These are phyloP conservation scores for Latrodectus geometricus DNA, from an alignment of 1,140 invertebrate genomes.

Conservation along the genomic window DNA sequence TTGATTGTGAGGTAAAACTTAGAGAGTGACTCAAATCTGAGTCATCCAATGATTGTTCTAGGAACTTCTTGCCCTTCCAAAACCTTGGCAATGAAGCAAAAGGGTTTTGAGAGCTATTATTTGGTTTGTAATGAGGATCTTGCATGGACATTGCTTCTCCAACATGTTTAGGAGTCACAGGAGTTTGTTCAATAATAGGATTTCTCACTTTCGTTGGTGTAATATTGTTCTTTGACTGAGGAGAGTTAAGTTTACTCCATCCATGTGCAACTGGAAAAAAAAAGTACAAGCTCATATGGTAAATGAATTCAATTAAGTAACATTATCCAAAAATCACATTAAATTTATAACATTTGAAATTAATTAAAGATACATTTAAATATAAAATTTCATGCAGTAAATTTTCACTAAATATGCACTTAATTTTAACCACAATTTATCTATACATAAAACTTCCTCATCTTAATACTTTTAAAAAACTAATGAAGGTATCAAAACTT, in stretches of 20 bases:
- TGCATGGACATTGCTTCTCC: slow-evolving; percentile 83
- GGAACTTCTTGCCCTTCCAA: slow-evolving; percentile 66
- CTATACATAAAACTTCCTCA: too few species aligned
- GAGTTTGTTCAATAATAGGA: slow-evolving; percentile 1
- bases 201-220: slow-evolving; percentile 5
- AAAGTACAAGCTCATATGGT: background rate
- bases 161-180: slow-evolving; percentile 73
- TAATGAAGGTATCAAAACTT: too few species aligned
- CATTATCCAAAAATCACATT: too few species aligned
- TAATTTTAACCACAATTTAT: too few species aligned
- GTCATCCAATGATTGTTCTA: slow-evolving; percentile 72
- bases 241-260: slow-evolving; percentile 16
- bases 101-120: slow-evolving; percentile 74
- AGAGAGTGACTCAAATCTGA: slow-evolving; percentile 71
- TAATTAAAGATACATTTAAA: too few species aligned
- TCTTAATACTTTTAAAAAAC: too few species aligned
- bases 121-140: slow-evolving; percentile 79
- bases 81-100: slow-evolving; percentile 78
- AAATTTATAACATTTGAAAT: too few species aligned
- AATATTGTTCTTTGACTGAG: background rate
- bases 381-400: too few species aligned
- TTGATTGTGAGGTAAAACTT: slow-evolving; percentile 71
- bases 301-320: too few species aligned
- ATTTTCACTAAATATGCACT: too few species aligned
- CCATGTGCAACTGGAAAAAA: slow-evolving; percentile 51